Percentiles rank a stretch among this genome's conserved stretches.
Conservation (phyloP, 30 jellyfish, hydroid and myxozoan genomes). For the Chironex yamaguchii region DNA sequence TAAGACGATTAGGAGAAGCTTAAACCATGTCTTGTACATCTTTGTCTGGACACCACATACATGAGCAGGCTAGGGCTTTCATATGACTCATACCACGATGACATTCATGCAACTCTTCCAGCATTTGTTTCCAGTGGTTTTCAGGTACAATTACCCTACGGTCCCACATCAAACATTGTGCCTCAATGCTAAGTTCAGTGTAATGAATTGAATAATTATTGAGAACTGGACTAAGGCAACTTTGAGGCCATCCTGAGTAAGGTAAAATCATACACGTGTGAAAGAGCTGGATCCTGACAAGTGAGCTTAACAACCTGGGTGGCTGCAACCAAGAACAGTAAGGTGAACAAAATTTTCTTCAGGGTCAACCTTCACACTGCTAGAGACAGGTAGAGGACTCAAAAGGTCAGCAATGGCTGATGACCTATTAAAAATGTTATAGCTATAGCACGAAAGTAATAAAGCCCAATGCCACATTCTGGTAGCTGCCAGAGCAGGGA, state of each 20-base stretch:
- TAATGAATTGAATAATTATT: not conserved
- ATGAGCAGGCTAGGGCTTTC: slow-evolving; percentile 14
- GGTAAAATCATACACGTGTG: not conserved
- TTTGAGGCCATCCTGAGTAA: not conserved
- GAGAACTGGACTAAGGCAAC: not conserved
- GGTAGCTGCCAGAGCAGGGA: slow-evolving; percentile 73
- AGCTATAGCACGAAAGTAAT: slow-evolving; percentile 9
- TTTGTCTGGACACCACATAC: slow-evolving; percentile 46
- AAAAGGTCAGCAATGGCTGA: slow-evolving; percentile 42
- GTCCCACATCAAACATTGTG: not conserved
- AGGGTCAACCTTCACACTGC: no score
- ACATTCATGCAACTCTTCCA: slow-evolving; percentile 31
- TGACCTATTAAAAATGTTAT: not conserved
- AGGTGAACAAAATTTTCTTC: not conserved
- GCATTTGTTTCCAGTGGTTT: slow-evolving; percentile 10
- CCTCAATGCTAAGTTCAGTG: not conserved
- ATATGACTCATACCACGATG: slow-evolving; percentile 43
- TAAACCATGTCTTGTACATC: slow-evolving; percentile 14
- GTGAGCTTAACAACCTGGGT: not conserved
- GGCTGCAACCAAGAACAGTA: not conserved
- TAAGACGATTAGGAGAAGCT: no score
- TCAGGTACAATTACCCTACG: not conserved
- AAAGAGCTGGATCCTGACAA: not conserved
- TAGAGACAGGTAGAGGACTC: slow-evolving; percentile 23
- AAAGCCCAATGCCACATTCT: slow-evolving; percentile 50